Evolutionary conservation across 2,888 invertebrate species (phyloP).

Genomic region (Agonopterix alstromeriana): DNA sequence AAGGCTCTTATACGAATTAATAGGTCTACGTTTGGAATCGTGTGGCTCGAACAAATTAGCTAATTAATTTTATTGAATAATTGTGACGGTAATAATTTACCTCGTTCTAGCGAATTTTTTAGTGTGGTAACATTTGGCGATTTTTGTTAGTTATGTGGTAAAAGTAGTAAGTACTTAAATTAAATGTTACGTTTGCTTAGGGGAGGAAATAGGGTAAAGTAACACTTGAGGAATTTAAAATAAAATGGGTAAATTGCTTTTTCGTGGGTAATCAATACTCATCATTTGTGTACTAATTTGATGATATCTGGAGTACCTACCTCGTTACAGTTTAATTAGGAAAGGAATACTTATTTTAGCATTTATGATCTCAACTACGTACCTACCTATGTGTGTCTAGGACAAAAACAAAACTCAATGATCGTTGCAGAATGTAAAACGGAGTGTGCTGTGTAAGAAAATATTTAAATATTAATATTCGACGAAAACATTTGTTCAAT

Average conservation of each 20-base stretch:
- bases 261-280: not conserved
- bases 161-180: conserved; percentile 30
- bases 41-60: conserved; percentile 45
- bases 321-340: not conserved
- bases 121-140: conserved; percentile 58
- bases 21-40: conserved; percentile 33
- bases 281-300: not conserved
- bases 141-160: conserved; percentile 59
- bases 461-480: no score
- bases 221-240: conserved; percentile 9
- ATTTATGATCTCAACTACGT: not conserved
- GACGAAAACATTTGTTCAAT: no score
- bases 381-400: not conserved
- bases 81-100: conserved; percentile 41
- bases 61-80: conserved; percentile 46
- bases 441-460: no score
- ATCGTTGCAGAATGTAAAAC: no score
- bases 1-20: conserved; percentile 53
- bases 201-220: conserved; percentile 10
- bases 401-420: not conserved
- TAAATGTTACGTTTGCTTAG: conserved; percentile 66
- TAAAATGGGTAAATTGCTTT: no score
- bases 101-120: conserved; percentile 66
- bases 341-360: not conserved
- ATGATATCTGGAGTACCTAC: not conserved